phyloP scores from a whole-genome alignment of 2,113 vertebrate species.

The Pteropus alecto region DNA sequence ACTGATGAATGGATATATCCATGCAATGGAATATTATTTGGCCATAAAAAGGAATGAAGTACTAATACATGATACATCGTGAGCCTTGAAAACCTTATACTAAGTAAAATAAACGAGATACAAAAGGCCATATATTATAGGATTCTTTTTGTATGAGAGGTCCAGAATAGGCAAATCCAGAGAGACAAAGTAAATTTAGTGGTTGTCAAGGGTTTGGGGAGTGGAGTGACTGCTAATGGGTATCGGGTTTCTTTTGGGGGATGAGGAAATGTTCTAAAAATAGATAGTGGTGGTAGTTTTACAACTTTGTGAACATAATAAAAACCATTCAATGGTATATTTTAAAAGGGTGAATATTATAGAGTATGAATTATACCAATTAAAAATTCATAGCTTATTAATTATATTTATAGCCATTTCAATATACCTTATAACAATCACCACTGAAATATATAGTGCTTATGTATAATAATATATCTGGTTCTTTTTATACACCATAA shows the following conservation, averaged over 20 bases:
- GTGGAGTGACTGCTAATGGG: background rate
- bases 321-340: background rate
- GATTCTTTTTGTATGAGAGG: background rate
- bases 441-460: background rate
- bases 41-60: background rate
- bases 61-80: background rate
- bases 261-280: background rate
- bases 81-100: constrained; percentile 1
- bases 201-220: background rate
- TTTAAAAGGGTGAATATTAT: background rate
- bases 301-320: background rate
- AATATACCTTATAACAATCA: background rate
- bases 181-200: background rate
- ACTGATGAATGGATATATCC: background rate
- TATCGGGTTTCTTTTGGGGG: background rate
- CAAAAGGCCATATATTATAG: background rate
- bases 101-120: background rate
- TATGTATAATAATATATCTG: background rate
- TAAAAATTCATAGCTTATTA: background rate
- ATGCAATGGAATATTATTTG: background rate
- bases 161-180: background rate
- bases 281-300: background rate
- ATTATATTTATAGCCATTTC: background rate
- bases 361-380: background rate
- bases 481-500: background rate